phyloP scores from a whole-genome alignment of 1,140 invertebrate genomes.

The Caenorhabditis brenneri region DNA sequence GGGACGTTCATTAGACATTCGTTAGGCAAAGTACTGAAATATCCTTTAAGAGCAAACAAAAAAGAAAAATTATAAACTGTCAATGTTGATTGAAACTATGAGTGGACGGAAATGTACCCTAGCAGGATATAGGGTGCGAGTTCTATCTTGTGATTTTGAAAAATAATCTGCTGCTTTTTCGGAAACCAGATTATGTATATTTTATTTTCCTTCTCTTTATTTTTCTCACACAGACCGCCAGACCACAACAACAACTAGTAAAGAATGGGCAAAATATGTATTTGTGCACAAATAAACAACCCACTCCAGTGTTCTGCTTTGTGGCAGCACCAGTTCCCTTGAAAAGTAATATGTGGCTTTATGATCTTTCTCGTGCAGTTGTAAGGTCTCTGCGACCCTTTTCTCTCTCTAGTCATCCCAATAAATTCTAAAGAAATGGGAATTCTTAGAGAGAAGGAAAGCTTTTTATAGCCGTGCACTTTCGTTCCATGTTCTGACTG shows the following conservation, averaged over 20 bases:
- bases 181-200: constrained; percentile 7
- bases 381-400: too few species aligned
- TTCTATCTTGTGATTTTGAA: too few species aligned
- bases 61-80: too few species aligned
- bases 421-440: neutral
- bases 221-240: neutral
- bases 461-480: neutral
- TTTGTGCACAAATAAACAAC: constrained; percentile 25
- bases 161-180: too few species aligned
- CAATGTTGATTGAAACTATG: too few species aligned
- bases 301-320: neutral
- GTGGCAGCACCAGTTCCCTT: neutral
- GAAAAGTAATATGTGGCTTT: constrained; percentile 1
- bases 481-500: neutral
- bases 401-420: neutral
- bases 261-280: neutral
- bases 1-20: too few species aligned
- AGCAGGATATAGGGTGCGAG: too few species aligned
- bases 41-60: too few species aligned
- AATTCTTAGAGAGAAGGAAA: neutral
- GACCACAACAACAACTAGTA: neutral
- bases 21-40: too few species aligned
- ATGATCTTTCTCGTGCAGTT: too few species aligned
- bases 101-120: too few species aligned
- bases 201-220: neutral